Evolutionary conservation across 2,888 invertebrate genomes (phyloP), one percentile per base, ranked within the genome.

Genomic region (Clepsis dumicolana): DNA sequence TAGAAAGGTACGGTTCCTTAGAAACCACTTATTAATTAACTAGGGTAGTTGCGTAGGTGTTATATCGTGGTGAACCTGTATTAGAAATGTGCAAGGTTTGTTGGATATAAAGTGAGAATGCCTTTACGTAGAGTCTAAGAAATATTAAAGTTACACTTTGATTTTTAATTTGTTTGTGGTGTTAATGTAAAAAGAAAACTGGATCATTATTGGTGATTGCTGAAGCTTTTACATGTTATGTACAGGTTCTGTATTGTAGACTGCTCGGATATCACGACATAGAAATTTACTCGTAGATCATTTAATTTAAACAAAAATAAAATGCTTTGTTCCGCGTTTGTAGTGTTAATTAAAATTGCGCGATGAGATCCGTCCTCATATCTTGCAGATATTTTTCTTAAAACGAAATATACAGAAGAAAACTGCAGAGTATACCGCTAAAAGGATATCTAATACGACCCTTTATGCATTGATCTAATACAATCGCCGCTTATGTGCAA

Each of bases 401-500:
- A 32, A 44, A 16, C 16, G 48, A 32, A 48, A 32, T 27, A 35
- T n/a, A 2, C 18, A 8, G 44, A 63, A 38, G 56, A 48, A 41
- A 21, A 50, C 56, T 44, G 24, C 10, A 61, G 53, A 35, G 24
- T 56, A 29, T 62, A 56, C 8, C 38, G 56, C 62, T 67, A 41
- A 67, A 63, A 70, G 66, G 66, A 63, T 65, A 70, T 66, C 63
- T 59, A 29, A 67, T 61, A 67, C 64, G 60, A 57, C 69, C 50
- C 38, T 64, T 60, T 54, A 70, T 71, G 65, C 68, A 67, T 64
- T 66, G 70, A 72, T 70, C 68, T 68, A 70, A 73, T 66, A 64
- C 70, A 71, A 67, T 72, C 68, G 68, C 65, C 71, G 73, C 68
- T 75, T 78, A 74, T 76, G 74, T 72, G 74, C 72, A 72, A 77